Evolutionary conservation across 2,888 invertebrate genomes (phyloP), one percentile per base, ranked within the genome.

Genomic region (Apoderus coryli): DNA sequence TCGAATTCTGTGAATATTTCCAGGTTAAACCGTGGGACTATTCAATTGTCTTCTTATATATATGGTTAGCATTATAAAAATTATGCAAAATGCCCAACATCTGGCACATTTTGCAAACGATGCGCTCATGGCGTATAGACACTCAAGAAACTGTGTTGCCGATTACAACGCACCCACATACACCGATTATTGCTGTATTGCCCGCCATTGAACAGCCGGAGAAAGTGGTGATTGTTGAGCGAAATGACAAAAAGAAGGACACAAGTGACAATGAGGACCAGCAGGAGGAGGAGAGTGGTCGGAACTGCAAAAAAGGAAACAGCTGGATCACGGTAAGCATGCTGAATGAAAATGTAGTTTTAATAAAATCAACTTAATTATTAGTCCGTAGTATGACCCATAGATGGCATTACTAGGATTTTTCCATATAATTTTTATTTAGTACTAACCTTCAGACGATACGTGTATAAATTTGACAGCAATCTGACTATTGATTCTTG

Each of bases 111-210:
- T 34, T 55, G 28, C 47, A 51, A 33, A 38, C 47, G 30, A 22
- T 52, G 10, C 39, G 49, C 32, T 44, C 47, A 6, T 54, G 54
- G 54, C 44, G 50, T 33, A 44, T 56, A 12, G 53, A 55, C 32
- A 40, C 45, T 3, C 49, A 50, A 22, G 45, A 46, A 22, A 27
- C 29, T 1, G 33, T 33, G 5, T 26, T 31, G 12, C 27, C 40
- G 10, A 22, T 28, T n/a, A 13, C 9, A 3, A 14, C 5, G 9
- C 34, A 36, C 32, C 42, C 45, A 6, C 45, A 53, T 14, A 57
- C 56, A n/a, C 57, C 57, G 1, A 50, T 57, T 10, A 54, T 56
- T 25, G 52, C 50, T 28, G 50, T 57, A 9, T 40, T 54, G 16
- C 52, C 56, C 10, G 44, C 43, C 4, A 44, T 52, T 4, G 49